phyloP scores from a whole-genome alignment of 2,113 vertebrate species.

The Vireo altiloquus region DNA sequence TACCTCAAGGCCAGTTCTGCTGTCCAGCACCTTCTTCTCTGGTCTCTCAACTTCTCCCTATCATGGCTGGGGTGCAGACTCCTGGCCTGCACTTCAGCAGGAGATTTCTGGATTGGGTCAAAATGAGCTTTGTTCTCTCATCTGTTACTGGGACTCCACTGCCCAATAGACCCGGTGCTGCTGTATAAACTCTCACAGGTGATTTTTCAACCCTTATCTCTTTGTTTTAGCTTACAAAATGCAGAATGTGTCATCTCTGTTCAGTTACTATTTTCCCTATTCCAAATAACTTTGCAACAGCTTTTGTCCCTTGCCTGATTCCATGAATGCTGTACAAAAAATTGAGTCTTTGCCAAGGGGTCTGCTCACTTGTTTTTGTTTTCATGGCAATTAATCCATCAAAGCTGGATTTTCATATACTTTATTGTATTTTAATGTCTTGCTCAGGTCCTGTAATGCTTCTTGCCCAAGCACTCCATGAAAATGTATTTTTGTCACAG shows the following conservation, averaged over 20 bases:
- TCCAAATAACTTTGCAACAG: neutral
- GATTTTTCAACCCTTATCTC: neutral
- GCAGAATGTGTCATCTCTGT: neutral
- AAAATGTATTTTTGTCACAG: constrained; percentile 18
- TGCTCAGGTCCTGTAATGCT: neutral
- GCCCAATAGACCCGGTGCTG: neutral
- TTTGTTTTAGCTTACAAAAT: neutral
- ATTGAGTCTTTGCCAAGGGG: neutral
- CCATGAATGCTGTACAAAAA: neutral
- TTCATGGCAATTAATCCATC: neutral
- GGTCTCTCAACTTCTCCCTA: neutral
- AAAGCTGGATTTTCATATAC: neutral
- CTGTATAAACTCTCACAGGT: neutral
- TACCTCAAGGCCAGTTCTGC: neutral
- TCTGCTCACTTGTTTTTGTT: constrained; percentile 23
- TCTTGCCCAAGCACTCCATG: neutral
- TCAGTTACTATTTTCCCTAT: neutral
- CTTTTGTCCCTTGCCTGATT: neutral
- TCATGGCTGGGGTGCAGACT: neutral
- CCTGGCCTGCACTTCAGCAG: neutral
- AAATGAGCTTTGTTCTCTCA: neutral
- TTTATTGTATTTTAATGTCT: constrained; percentile 5
- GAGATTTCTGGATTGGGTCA: neutral
- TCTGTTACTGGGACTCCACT: neutral
- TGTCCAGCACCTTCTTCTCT: neutral